A percentile compares a stretch with the other conserved stretches of the same genome.
Conservation (phyloP, 2,113 vertebrate species). For the Actenoides lindsayi region DNA sequence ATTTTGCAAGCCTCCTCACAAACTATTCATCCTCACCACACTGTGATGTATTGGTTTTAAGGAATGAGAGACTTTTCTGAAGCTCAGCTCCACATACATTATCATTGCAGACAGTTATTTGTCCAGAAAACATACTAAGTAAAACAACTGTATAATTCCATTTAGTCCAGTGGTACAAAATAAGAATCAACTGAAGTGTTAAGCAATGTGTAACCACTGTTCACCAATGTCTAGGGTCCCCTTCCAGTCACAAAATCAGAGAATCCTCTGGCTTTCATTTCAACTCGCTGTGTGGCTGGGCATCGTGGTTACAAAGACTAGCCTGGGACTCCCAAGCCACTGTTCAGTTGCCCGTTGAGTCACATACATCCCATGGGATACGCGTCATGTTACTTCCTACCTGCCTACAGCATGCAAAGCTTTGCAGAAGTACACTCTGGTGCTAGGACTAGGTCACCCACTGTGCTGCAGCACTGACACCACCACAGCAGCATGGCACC, state of each 20-base stretch:
- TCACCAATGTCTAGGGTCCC: rapidly evolving
- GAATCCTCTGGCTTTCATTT: neutral
- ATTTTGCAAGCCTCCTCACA: neutral
- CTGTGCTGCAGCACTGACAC: neutral
- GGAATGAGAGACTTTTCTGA: neutral
- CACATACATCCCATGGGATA: neutral
- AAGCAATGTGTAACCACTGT: neutral
- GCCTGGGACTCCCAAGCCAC: neutral
- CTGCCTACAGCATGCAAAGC: neutral
- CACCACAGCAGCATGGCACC: neutral
- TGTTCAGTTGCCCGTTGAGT: neutral
- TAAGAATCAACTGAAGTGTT: neutral
- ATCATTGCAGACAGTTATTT: neutral
- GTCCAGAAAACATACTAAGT: neutral
- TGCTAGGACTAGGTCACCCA: neutral
- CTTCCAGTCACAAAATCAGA: neutral
- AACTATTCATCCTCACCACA: neutral
- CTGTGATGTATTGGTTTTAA: neutral
- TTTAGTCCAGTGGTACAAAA: neutral
- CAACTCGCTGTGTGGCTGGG: neutral
- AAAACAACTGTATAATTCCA: neutral
- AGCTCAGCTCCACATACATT: neutral
- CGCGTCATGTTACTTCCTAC: rapidly evolving
- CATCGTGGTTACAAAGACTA: neutral
- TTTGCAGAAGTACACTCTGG: neutral